Percentiles rank a stretch among this genome's conserved stretches.
Conservation (phyloP, 2,888 invertebrate genomes). For the Dorcus hopei region DNA sequence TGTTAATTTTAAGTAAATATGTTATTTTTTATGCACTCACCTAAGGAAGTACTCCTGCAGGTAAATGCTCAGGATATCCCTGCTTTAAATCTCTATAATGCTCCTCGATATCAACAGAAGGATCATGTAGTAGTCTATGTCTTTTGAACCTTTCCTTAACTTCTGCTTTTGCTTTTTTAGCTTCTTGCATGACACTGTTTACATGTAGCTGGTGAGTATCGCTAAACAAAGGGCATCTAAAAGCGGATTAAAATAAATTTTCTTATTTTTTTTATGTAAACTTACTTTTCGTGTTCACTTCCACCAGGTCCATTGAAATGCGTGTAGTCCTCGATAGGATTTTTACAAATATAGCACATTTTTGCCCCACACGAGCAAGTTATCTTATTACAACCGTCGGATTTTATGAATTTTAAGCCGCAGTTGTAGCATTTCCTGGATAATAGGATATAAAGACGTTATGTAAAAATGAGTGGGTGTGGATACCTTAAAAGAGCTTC, state of each 20-base stretch:
- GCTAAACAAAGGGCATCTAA: constrained; percentile 48
- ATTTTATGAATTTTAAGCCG: constrained; percentile 52
- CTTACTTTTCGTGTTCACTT: constrained; percentile 37
- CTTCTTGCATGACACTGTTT: constrained; percentile 44
- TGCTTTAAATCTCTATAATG: constrained; percentile 5
- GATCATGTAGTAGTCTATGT: constrained; percentile 42
- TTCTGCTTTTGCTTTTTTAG: constrained; percentile 41
- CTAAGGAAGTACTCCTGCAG: too few relatives aligned
- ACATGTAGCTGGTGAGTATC: constrained; percentile 45
- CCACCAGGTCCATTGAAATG: constrained; percentile 55
- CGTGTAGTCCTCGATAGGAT: constrained; percentile 52
- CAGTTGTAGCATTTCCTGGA: constrained; percentile 51
- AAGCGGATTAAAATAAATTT: neutral
- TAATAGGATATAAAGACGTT: neutral
- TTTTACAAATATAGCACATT: constrained; percentile 58
- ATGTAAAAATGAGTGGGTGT: neutral
- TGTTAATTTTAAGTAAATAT: too few relatives aligned
- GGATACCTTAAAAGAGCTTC: constrained; percentile 44
- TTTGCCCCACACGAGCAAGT: constrained; percentile 54
- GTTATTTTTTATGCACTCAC: too few relatives aligned
- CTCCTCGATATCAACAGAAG: constrained; percentile 23
- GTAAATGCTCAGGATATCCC: too few relatives aligned
- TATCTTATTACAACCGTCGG: constrained; percentile 59
- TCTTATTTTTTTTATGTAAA: constrained; percentile 7
- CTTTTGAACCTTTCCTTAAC: constrained; percentile 38